Percentiles rank a stretch among this genome's conserved stretches.
Evolutionary conservation across 2,888 invertebrate genomes (phyloP).

Genomic region (Eupithecia subumbrata): DNA sequence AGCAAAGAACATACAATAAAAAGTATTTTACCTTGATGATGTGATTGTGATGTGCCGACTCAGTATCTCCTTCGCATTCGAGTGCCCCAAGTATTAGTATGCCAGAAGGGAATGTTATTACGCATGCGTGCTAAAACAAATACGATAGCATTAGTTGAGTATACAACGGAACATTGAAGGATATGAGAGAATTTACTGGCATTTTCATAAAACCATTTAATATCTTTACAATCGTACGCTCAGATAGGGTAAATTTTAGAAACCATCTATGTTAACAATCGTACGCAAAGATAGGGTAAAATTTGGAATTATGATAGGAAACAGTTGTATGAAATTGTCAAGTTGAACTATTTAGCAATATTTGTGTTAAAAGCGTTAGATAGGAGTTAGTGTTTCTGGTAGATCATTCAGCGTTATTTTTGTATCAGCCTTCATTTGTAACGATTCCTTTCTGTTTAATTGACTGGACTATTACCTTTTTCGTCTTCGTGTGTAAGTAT

Average conservation of each 20-base stretch:
- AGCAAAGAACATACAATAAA: conserved; percentile 51
- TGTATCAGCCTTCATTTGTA: conserved; percentile 63
- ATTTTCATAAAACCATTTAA: conserved; percentile 36
- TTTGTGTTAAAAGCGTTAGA: conserved; percentile 60
- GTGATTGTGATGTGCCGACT: conserved; percentile 52
- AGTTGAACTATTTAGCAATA: conserved; percentile 58
- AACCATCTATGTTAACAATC: not conserved
- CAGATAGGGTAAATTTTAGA: not conserved
- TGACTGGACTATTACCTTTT: conserved; percentile 80
- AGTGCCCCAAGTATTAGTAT: conserved; percentile 81
- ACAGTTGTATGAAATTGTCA: conserved; percentile 42
- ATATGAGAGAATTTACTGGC: conserved; percentile 54
- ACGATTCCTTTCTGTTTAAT: conserved; percentile 62
- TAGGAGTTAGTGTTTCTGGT: conserved; percentile 57
- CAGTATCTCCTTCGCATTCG: conserved; percentile 71
- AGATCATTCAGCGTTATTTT: conserved; percentile 75
- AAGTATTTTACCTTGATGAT: conserved; percentile 71
- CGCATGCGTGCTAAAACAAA: conserved; percentile 84
- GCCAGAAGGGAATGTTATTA: conserved; percentile 85
- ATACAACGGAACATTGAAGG: conserved; percentile 56
- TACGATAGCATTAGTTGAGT: conserved; percentile 78
- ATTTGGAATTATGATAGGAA: not conserved
- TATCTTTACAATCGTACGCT: not conserved
- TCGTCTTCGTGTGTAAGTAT: conserved; percentile 86
- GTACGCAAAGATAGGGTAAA: not conserved